These are phyloP conservation scores for Plectrocnemia conspersa DNA, from an alignment of 1,140 invertebrate genomes.

Conservation along the genomic window DNA sequence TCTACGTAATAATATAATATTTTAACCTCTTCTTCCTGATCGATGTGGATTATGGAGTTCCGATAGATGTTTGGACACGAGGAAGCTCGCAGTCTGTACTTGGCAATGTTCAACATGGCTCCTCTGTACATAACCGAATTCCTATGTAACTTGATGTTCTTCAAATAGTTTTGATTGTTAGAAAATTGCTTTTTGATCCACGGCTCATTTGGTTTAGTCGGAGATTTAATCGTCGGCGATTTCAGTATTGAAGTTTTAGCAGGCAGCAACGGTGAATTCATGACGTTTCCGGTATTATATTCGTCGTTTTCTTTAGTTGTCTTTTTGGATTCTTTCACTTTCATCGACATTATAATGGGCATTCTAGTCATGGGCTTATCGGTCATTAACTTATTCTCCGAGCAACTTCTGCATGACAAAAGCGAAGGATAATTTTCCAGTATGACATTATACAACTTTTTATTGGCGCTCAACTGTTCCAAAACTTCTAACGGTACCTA, in stretches of 20 bases:
- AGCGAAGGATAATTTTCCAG: constrained; percentile 69
- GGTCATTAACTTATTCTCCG: constrained; percentile 56
- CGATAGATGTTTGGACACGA: constrained; percentile 87
- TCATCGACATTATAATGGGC: constrained; percentile 59
- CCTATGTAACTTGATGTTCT: constrained; percentile 68
- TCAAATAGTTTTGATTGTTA: constrained; percentile 65
- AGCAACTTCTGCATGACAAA: constrained; percentile 58
- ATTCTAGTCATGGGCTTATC: constrained; percentile 44
- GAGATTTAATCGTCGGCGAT: constrained; percentile 23
- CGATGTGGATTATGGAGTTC: constrained; percentile 82
- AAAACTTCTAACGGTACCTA: constrained; percentile 62
- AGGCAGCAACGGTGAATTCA: constrained; percentile 15
- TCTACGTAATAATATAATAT: neutral
- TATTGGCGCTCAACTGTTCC: constrained; percentile 60
- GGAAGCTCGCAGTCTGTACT: constrained; percentile 77
- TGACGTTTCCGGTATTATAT: constrained; percentile 20
- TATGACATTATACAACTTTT: constrained; percentile 64
- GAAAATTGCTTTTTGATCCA: constrained; percentile 60
- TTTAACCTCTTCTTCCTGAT: constrained; percentile 66
- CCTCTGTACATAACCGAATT: constrained; percentile 80
- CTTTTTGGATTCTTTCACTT: constrained; percentile 51
- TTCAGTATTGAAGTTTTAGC: constrained; percentile 7
- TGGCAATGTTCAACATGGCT: constrained; percentile 72
- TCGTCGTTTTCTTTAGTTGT: constrained; percentile 22
- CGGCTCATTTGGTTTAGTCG: constrained; percentile 35